Conservation (phyloP, 2,888 invertebrate species). For the Molorchus minor region DNA sequence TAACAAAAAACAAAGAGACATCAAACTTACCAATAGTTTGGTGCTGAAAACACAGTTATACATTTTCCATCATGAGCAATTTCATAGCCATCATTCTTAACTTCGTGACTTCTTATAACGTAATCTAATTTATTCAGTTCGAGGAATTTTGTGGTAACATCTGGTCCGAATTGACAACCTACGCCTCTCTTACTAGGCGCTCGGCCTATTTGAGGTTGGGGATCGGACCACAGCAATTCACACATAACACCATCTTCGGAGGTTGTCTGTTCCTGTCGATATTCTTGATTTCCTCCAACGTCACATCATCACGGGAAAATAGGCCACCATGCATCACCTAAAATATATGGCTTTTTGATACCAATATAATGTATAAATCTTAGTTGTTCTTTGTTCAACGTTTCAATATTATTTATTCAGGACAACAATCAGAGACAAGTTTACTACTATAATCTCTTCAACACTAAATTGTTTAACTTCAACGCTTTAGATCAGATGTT, state of each 20-base stretch:
- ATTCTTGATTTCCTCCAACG: conserved; percentile 88
- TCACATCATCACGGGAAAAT: conserved; percentile 92
- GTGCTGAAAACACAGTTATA: conserved; percentile 99
- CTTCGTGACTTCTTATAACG: conserved; percentile 96
- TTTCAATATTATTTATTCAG: no score
- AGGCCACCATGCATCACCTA: conserved; percentile 98
- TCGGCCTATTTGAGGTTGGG: conserved; percentile 87
- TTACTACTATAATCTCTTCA: no score
- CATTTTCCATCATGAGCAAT: conserved; percentile 94
- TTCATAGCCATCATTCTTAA: conserved; percentile 96
- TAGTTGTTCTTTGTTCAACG: no score
- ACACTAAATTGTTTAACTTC: no score
- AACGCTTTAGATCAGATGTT: no score
- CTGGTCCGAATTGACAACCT: conserved; percentile 98
- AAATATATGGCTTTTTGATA: no score
- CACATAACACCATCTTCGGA: conserved; percentile 98
- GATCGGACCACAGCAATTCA: conserved; percentile 98
- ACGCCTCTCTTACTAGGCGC: conserved; percentile 97
- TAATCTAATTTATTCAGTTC: conserved; percentile 89
- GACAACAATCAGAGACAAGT: no score
- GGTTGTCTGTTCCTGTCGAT: conserved; percentile 96
- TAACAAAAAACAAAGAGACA: no score
- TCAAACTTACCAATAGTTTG: conserved; percentile 91
- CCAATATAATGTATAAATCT: no score
- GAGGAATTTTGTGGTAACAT: conserved; percentile 90